Percentiles rank a stretch among this genome's conserved stretches.
Evolutionary conservation across 2,888 invertebrate genomes (phyloP).

Genomic region (Amphiduros pacificus): DNA sequence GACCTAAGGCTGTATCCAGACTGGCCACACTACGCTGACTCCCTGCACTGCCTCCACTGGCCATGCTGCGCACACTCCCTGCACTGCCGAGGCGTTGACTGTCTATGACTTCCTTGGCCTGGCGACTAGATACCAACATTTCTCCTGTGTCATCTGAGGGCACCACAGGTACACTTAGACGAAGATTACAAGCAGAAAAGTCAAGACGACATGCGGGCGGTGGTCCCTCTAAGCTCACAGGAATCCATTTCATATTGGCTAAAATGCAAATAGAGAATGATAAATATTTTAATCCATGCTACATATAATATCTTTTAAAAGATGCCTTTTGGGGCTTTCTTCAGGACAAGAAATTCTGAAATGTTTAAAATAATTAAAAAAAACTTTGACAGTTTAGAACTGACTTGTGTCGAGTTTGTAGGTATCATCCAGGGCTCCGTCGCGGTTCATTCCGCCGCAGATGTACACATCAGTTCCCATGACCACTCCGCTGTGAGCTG

Average conservation of each 20-base stretch:
- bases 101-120: constrained; percentile 46
- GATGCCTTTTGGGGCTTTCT: too few species aligned
- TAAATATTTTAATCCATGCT: too few species aligned
- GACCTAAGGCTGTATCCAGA: too few species aligned
- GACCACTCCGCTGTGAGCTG: constrained; percentile 52
- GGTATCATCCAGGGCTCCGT: constrained; percentile 55
- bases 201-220: constrained; percentile 54
- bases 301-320: too few species aligned
- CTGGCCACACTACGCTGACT: background rate
- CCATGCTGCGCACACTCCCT: constrained; percentile 8
- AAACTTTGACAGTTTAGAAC: too few species aligned
- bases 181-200: constrained; percentile 51
- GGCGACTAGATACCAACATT: constrained; percentile 24
- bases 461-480: constrained; percentile 44
- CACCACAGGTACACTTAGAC: constrained; percentile 27
- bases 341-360: too few species aligned
- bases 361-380: too few species aligned
- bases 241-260: constrained; percentile 47
- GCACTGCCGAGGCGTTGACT: constrained; percentile 30
- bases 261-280: too few species aligned
- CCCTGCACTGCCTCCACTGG: constrained; percentile 22
- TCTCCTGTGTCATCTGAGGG: constrained; percentile 1
- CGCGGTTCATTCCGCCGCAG: constrained; percentile 57
- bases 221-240: constrained; percentile 47
- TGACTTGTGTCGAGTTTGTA: constrained; percentile 52